These are phyloP conservation scores for Eupithecia centaureata DNA, from an alignment of 2,888 invertebrate genomes.

Conservation along the genomic window DNA sequence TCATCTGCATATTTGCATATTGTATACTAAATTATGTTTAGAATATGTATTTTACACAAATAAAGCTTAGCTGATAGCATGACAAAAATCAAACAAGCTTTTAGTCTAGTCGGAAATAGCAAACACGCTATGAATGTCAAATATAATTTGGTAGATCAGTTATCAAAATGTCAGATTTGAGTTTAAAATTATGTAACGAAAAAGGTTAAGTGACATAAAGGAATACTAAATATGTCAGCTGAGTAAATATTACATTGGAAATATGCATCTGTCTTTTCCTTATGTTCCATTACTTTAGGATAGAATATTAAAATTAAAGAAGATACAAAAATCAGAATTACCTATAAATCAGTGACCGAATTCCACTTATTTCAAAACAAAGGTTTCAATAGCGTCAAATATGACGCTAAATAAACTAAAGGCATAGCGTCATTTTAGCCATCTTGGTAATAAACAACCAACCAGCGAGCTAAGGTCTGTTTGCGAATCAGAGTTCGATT, in stretches of 20 bases:
- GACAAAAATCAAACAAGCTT: constrained; percentile 21
- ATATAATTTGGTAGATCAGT: not conserved
- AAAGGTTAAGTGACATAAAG: not conserved
- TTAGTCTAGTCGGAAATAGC: constrained; percentile 7
- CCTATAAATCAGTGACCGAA: no score
- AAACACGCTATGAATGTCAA: not conserved
- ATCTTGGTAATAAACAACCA: no score
- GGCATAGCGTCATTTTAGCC: no score
- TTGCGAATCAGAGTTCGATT: no score
- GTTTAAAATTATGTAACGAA: no score
- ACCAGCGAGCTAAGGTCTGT: no score
- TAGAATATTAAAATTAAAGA: not conserved
- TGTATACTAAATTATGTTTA: constrained; percentile 65
- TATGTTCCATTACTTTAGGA: not conserved
- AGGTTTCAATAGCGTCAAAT: no score
- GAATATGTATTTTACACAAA: constrained; percentile 54
- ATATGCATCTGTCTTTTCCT: not conserved
- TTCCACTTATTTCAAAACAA: no score
- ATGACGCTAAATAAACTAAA: no score
- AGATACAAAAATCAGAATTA: not conserved
- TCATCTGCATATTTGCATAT: constrained; percentile 76
- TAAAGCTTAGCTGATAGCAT: constrained; percentile 41
- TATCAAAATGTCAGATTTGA: not conserved
- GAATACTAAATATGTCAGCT: not conserved
- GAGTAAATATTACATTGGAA: not conserved